phyloP scores from a whole-genome alignment of 1,140 invertebrate species.

The Drosophila eugracilis region DNA sequence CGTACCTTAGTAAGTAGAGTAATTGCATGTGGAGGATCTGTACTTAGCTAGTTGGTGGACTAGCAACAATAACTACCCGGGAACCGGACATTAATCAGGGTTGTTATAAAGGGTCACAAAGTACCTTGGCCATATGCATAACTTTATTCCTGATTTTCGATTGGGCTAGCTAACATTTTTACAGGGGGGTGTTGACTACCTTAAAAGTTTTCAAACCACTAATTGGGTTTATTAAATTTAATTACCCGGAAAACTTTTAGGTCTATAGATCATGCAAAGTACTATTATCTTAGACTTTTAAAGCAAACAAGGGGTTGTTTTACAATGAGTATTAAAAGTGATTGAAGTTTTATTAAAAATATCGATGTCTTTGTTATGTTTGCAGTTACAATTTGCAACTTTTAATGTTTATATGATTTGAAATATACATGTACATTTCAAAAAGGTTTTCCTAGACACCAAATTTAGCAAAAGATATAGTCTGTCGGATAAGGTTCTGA shows the following conservation, averaged over 20 bases:
- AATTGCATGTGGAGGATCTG: conserved; percentile 47
- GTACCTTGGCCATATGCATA: too few species aligned
- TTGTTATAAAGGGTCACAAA: background rate
- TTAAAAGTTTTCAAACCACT: conserved; percentile 9
- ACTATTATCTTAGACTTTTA: background rate
- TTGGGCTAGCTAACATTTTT: conserved; percentile 1
- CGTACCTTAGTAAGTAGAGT: conserved; percentile 47
- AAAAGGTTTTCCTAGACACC: too few species aligned
- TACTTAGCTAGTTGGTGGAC: conserved; percentile 33
- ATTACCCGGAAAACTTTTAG: conserved; percentile 25
- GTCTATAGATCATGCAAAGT: background rate
- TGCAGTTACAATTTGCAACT: too few species aligned
- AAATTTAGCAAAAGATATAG: too few species aligned
- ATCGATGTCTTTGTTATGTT: too few species aligned
- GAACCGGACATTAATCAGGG: conserved; percentile 4
- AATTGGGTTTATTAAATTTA: conserved; percentile 29
- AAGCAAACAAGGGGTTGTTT: background rate
- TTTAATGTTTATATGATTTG: too few species aligned
- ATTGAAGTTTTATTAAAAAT: too few species aligned
- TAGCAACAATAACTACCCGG: conserved; percentile 18
- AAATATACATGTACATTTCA: too few species aligned
- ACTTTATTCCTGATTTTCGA: conserved; percentile 4
- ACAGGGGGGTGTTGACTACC: conserved; percentile 5
- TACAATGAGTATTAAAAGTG: too few species aligned
- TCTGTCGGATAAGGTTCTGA: too few species aligned